Conservation (phyloP, 2,888 invertebrate species). For the Tinea pellionella region DNA sequence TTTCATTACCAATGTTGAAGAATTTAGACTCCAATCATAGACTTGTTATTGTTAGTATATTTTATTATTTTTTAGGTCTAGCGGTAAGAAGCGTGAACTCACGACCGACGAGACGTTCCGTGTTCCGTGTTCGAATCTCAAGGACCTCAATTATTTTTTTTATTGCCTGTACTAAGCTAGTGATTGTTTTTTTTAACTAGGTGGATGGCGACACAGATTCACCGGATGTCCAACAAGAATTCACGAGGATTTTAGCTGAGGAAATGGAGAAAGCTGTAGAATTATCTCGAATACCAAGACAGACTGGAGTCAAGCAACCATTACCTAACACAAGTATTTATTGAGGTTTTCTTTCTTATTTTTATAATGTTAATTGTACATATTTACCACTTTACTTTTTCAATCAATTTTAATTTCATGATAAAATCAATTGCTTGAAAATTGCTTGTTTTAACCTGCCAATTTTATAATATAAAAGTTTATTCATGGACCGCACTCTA, state of each 20-base stretch:
- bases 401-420: no score
- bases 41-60: slow-evolving; percentile 80
- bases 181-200: slow-evolving; percentile 47
- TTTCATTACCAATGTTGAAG: slow-evolving; percentile 90
- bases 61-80: no score
- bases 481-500: no score
- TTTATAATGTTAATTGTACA: neutral
- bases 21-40: slow-evolving; percentile 83
- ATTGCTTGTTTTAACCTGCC: no score
- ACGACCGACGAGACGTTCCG: no score
- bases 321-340: slow-evolving; percentile 23
- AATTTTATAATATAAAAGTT: no score
- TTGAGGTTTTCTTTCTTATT: neutral
- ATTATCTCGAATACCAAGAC: slow-evolving; percentile 39
- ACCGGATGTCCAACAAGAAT: slow-evolving; percentile 80
- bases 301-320: slow-evolving; percentile 19
- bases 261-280: slow-evolving; percentile 73
- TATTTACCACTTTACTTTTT: no score
- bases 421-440: no score
- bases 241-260: slow-evolving; percentile 75
- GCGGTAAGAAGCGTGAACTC: no score
- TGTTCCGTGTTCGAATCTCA: no score
- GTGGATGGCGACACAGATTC: slow-evolving; percentile 90
- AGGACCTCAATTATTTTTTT: no score
- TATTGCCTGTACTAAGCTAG: no score